Base-by-base conservation (phyloP, 2,113 vertebrate genomes). In the Paramisgurnus dabryanus region DNA sequence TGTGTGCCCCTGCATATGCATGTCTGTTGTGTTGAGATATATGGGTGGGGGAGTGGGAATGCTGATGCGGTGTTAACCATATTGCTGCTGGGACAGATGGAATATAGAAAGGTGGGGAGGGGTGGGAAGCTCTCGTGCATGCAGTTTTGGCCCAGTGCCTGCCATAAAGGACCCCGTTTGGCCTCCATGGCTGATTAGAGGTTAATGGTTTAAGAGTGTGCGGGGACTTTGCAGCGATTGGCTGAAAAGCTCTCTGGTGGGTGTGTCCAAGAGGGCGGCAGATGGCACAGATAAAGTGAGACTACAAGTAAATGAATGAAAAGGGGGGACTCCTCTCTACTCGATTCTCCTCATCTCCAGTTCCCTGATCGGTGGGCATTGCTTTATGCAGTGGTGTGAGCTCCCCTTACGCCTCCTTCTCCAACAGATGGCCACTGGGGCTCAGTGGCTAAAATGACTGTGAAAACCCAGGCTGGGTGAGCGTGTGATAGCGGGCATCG, bases 11-110 rank as follows among this genome's bases (percentile, higher is more conserved):
- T 84, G 78, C 49, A 43, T 78, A 73, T 84, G 63, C 65, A 53
- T 66, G 87, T 82, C 84, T 86, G 84, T 80, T 81, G 66, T 81
- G 63, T 68, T 64, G 66, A 79, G 78, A 70, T 83, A 83, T 88
- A 87, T 84, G 74, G 83, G 86, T 86, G 85, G 86, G 27, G 83
- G 80, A 55, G 88, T 13, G 60, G 83, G 58, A 82, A 84, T 83
- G 70, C 84, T 84, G 81, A 76, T 78, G 22, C 76, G 69, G 84
- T 92, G 89, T 94, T 94, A 95, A 95, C 94, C 93, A 90, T 94
- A 90, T 88, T 93, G 90, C 91, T 93, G 91, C 93, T 93, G 92
- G 91, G 91, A 89, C 95, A 95, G 95, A 96, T 95, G 95, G 95
- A 93, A 92, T 90, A 89, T 85, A 67, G 66, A 67, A 86, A 43